Evolutionary conservation across 2,888 invertebrate genomes (phyloP).

Genomic region (Zaprionus obscuricornis): DNA sequence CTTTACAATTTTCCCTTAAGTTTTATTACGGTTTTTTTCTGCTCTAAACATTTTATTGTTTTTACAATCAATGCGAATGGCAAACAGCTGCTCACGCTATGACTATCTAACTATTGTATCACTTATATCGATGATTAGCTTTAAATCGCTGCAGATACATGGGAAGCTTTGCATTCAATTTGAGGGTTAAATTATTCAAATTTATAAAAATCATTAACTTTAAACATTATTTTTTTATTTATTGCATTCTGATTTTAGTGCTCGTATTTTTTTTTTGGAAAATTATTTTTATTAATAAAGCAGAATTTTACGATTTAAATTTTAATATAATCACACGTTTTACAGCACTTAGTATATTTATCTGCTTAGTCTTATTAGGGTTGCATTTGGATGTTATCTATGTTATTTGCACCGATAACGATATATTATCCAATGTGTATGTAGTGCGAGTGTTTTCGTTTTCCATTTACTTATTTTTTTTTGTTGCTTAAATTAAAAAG

Average conservation of each 20-base stretch:
- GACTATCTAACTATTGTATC: too few relatives aligned
- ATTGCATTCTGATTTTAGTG: too few relatives aligned
- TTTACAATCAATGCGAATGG: conserved; percentile 42
- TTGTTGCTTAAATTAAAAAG: conserved; percentile 42
- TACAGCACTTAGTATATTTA: too few relatives aligned
- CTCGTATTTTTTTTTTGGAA: too few relatives aligned
- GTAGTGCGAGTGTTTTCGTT: conserved; percentile 58
- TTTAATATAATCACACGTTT: not conserved
- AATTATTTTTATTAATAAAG: too few relatives aligned
- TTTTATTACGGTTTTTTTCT: conserved; percentile 46
- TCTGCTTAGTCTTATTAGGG: too few relatives aligned
- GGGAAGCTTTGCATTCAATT: too few relatives aligned
- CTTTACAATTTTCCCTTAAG: conserved; percentile 19
- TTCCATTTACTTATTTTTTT: conserved; percentile 36
- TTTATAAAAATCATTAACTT: too few relatives aligned
- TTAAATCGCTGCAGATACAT: not conserved
- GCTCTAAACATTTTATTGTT: conserved; percentile 60
- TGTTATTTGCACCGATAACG: conserved; percentile 45
- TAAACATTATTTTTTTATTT: too few relatives aligned
- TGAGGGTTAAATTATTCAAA: too few relatives aligned
- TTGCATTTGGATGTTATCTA: conserved; percentile 26
- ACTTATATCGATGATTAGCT: too few relatives aligned
- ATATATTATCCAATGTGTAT: conserved; percentile 57
- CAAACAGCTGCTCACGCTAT: conserved; percentile 43
- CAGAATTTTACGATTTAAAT: too few relatives aligned